phyloP scores from a whole-genome alignment of 1,140 invertebrate genomes.

The Andrena cerasifolii region DNA sequence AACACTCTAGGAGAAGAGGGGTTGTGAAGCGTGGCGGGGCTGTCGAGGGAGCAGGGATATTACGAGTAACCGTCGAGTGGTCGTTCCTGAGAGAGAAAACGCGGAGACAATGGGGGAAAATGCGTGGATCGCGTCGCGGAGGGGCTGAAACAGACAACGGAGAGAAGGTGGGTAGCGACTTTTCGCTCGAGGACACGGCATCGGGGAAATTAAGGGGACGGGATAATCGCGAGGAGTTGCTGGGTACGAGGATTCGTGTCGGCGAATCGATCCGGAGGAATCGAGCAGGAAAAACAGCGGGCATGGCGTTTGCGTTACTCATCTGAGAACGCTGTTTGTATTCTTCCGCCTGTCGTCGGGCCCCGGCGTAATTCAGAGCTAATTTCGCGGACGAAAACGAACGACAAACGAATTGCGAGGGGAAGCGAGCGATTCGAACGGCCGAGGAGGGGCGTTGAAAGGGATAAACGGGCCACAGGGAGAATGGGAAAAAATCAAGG shows the following conservation, averaged over 20 bases:
- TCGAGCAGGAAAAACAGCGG: neutral
- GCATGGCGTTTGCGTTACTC: too few species aligned
- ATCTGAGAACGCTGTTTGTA: too few species aligned
- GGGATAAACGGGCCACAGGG: neutral
- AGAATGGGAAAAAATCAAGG: neutral
- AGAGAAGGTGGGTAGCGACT: neutral
- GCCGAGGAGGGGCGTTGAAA: neutral
- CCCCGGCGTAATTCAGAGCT: conserved; percentile 53
- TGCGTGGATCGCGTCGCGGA: conserved; percentile 35
- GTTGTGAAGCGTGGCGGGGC: conserved; percentile 15
- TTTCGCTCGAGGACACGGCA: conserved; percentile 47
- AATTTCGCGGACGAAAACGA: conserved; percentile 58
- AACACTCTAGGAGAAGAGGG: conserved; percentile 36
- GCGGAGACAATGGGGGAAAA: conserved; percentile 57
- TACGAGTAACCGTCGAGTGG: conserved; percentile 54
- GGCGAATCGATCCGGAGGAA: neutral
- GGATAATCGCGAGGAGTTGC: conserved; percentile 38
- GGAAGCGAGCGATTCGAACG: conserved; percentile 23
- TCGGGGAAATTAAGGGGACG: neutral
- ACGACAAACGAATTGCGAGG: conserved; percentile 25
- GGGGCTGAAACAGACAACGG: conserved; percentile 14
- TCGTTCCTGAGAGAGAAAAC: conserved; percentile 55
- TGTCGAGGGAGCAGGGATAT: conserved; percentile 30
- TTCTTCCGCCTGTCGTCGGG: too few species aligned
- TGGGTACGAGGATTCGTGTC: neutral